These are phyloP conservation scores for Steatocranus sp. DNA, from an alignment of 2,797 vertebrate genomes.

Conservation along the genomic window DNA sequence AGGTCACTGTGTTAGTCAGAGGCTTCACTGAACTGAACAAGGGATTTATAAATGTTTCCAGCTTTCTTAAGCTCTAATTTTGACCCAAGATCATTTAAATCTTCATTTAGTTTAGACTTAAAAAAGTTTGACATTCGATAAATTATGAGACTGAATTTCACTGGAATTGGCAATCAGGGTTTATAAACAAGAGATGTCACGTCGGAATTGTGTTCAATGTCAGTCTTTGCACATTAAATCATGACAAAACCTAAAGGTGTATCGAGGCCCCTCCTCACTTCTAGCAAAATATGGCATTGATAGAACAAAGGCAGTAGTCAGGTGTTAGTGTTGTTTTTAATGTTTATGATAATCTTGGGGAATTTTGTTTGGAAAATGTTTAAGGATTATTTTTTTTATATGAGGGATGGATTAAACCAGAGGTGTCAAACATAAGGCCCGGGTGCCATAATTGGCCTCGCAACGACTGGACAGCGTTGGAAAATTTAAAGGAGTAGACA, in stretches of 20 bases:
- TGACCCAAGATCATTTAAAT: slow-evolving; percentile 11
- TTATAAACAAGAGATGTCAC: accelerated
- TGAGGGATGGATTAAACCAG: not conserved
- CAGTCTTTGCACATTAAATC: not conserved
- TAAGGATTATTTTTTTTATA: accelerated
- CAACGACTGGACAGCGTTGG: not conserved
- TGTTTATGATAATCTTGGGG: not conserved
- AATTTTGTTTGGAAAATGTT: not conserved
- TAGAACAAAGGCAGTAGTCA: not conserved
- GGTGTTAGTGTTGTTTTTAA: not conserved
- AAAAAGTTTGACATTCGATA: slow-evolving; percentile 10
- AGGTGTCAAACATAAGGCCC: not conserved
- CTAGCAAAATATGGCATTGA: not conserved
- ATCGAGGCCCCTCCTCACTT: not conserved
- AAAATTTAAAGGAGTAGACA: accelerated
- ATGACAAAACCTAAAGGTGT: not conserved
- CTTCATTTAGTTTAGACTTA: not conserved
- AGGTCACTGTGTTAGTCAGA: not conserved
- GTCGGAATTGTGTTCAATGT: not conserved
- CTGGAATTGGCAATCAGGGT: not conserved
- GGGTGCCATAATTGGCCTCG: not conserved
- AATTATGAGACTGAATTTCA: slow-evolving; percentile 18
- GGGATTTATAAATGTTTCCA: not conserved
- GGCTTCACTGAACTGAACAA: not conserved
- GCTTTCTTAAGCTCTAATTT: not conserved